phyloP scores from a whole-genome alignment of 2,113 vertebrate genomes.

The Struthio camelus region DNA sequence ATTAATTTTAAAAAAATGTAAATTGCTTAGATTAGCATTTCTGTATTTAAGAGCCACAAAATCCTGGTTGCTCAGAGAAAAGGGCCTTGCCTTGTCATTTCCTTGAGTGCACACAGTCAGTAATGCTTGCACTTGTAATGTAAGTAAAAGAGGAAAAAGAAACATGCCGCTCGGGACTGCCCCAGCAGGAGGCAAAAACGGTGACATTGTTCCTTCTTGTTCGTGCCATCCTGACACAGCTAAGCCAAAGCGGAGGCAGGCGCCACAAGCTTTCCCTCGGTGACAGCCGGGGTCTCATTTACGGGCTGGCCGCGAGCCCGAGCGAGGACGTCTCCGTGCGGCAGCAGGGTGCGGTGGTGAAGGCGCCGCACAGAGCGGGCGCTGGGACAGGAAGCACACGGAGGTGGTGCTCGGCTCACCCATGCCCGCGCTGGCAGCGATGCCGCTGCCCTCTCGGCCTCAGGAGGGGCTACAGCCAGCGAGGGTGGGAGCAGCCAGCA shows the following conservation, averaged over 20 bases:
- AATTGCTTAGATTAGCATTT: not conserved
- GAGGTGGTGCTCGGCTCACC: not conserved
- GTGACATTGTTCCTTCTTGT: not conserved
- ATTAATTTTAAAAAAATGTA: not conserved
- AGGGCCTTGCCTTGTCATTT: not conserved
- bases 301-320: not conserved
- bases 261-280: not conserved
- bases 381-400: not conserved
- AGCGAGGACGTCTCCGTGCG: accelerated
- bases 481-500: not conserved
- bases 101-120: not conserved
- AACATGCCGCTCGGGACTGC: not conserved
- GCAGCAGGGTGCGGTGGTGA: not conserved
- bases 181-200: not conserved
- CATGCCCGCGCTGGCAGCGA: not conserved
- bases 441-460: not conserved
- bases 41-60: not conserved
- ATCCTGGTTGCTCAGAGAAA: not conserved
- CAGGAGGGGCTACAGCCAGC: not conserved
- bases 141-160: not conserved
- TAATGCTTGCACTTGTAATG: not conserved
- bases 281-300: not conserved
- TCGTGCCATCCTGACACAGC: not conserved
- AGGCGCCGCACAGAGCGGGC: not conserved
- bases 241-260: not conserved